A percentile compares a stretch with the other conserved stretches of the same genome.
phyloP scores from a whole-genome alignment of 2,888 invertebrate genomes.

The Marronus borbonicus region DNA sequence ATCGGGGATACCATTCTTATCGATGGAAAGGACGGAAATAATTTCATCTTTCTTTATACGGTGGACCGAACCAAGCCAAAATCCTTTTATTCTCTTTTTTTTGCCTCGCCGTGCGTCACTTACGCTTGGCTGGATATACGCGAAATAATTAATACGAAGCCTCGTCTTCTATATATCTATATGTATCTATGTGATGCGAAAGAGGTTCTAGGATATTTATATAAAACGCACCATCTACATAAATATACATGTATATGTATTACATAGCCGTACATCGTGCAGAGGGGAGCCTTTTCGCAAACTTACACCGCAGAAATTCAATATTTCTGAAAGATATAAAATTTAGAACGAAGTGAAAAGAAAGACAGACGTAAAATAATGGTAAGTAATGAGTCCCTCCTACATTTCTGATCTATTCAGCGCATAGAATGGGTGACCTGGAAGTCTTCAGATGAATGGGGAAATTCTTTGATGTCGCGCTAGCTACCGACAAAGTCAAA shows the following conservation, averaged over 20 bases:
- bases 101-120: conserved; percentile 9
- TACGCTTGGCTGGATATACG: conserved; percentile 13
- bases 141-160: conserved; percentile 16
- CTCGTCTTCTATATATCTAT: conserved; percentile 13
- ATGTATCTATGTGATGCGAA: conserved; percentile 6
- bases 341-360: conserved; percentile 22
- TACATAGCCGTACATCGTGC: neutral
- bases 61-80: neutral
- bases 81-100: conserved; percentile 2
- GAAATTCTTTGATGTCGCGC: conserved; percentile 48
- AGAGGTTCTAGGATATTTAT: conserved; percentile 23
- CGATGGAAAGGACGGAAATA: conserved; percentile 20
- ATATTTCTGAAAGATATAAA: conserved; percentile 38
- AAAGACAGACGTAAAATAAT: conserved; percentile 40
- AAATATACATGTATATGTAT: conserved; percentile 3
- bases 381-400: conserved; percentile 44
- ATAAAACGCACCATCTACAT: conserved; percentile 19
- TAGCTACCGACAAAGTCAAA: conserved; percentile 47
- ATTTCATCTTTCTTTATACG: conserved; percentile 16
- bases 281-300: neutral
- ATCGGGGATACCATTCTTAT: conserved; percentile 14
- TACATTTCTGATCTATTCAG: conserved; percentile 41
- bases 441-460: conserved; percentile 48
- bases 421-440: conserved; percentile 27
- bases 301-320: conserved; percentile 15